Base-by-base conservation (phyloP, 2,113 vertebrate genomes). In the Pipa parva region DNA sequence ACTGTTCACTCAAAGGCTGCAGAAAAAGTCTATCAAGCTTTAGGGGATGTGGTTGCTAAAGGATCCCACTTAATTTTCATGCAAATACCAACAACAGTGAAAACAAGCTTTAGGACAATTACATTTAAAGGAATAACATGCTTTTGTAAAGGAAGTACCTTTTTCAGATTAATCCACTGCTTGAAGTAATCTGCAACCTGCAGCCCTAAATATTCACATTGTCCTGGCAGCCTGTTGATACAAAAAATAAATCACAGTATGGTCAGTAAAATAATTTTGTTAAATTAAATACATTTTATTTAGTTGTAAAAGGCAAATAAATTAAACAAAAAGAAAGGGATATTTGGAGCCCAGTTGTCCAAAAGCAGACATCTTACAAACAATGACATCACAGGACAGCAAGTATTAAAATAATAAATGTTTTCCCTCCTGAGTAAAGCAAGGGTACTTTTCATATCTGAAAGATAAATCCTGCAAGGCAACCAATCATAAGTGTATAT, bases 151-250 rank as follows among this genome's bases (percentile, higher is more conserved):
- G 84, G 76, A 81, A 82, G 81, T 90, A 90, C 89, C 88, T 91
- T 90, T 87, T 90, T 90, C 83, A 92, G 88, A 88, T 91, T 89
- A 89, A 92, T 91, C 89, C 88, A 90, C 79, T 91, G 88, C 86
- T 90, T 91, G 88, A 91, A 91, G 89, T 91, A 91, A 87, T 90
- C 89, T 74, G 89, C 88, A 77, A 89, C 87, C 37, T 87, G 87
- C 79, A 92, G 84, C 71, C 88, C 89, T 86, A 91, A 87, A 77
- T 88, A 88, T 76, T 89, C 88, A 85, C 85, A 91, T 82, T 91
- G 89, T 82, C 87, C 88, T 68, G 88, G 86, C 80, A 92, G 89
- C 90, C 87, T 90, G 80, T 69, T 76, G 86, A 75, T 18, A 48
- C 10, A 51, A 45, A 24, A 36, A 10, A 60, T 4, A 71, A 73